These are phyloP conservation scores for Drosophila truncata DNA, from an alignment of 1,140 invertebrate species.

Conservation along the genomic window DNA sequence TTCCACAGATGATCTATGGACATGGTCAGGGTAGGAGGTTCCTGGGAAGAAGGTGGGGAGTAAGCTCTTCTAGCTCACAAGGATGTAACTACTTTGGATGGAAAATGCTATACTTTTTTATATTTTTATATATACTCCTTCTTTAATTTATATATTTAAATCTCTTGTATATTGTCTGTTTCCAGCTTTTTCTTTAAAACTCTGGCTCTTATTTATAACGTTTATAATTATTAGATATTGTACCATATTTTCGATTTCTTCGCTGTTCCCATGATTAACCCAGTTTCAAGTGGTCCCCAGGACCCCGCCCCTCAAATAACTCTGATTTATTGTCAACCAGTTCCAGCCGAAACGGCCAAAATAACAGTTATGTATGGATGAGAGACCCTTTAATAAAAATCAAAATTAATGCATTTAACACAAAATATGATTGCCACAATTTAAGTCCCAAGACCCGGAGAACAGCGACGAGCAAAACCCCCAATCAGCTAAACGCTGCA, in stretches of 20 bases:
- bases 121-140: rapidly evolving
- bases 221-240: background rate
- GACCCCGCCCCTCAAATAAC: conserved; percentile 15
- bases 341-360: conserved; percentile 26
- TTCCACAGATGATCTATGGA: conserved; percentile 46
- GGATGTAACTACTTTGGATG: background rate
- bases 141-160: background rate
- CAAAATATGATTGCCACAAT: conserved; percentile 79
- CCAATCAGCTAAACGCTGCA: conserved; percentile 83
- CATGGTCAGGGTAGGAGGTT: background rate
- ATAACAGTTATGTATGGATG: conserved; percentile 54
- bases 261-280: conserved; percentile 45
- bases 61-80: background rate
- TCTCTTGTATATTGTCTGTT: background rate
- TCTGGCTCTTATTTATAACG: background rate
- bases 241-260: background rate
- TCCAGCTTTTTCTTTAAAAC: background rate
- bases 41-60: background rate
- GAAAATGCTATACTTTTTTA: background rate
- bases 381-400: conserved; percentile 45
- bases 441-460: conserved; percentile 24
- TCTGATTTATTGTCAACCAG: conserved; percentile 63
- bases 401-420: conserved; percentile 64
- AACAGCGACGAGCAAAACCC: conserved; percentile 44
- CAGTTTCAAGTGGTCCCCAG: conserved; percentile 13